Evolutionary conservation across 1,140 invertebrate genomes (phyloP), one percentile per base, ranked within the genome.

Genomic region (Drosophila rhopaloa): DNA sequence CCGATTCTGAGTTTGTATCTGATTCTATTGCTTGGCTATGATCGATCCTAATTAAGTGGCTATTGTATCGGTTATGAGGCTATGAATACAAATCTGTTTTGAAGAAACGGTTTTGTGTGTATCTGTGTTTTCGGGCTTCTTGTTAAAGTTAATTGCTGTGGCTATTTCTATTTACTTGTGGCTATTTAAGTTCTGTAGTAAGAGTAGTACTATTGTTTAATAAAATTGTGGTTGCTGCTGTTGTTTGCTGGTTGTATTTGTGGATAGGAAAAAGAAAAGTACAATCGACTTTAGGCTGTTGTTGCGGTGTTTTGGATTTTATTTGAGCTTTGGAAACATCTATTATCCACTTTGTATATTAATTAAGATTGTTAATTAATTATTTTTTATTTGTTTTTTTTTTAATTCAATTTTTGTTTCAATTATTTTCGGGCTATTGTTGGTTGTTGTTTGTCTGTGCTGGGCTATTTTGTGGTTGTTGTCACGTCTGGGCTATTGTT

Each of bases 261-360:
- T 53, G 78, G 59, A 77, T 88, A 83, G 83, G 88, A 88, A 86
- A 91, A 91, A 91, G 80, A 91, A 84, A 91, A 88, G 66, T 88
- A 91, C 90, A 91, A 91, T 91, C 90, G 90, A 91, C 90, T 86
- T 83, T 83, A 84, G 90, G 90, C 90, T 90, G 72, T 63, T 81
- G 73, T 47, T 27, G 11, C 60, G 66, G 43, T 58, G 57, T 66
- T 66, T 74, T 76, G 55, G 44, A 62, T 66, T 62, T 41, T 27
- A 51, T 67, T 46, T 67, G 65, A 67, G 65, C 60, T 68, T 53
- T 53, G 47, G 65, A 68, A 29, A 66, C n/a, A 11, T 38, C 16
- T 19, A 24, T 7, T 10, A 44, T 63, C 61, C 61, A 16, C n/a
- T 35, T 43, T 9, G 6, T 63, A 37, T 37, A 46, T 62, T 61